These are phyloP conservation scores for Apaloderma vittatum DNA, from an alignment of 2,113 vertebrate genomes.

Conservation along the genomic window DNA sequence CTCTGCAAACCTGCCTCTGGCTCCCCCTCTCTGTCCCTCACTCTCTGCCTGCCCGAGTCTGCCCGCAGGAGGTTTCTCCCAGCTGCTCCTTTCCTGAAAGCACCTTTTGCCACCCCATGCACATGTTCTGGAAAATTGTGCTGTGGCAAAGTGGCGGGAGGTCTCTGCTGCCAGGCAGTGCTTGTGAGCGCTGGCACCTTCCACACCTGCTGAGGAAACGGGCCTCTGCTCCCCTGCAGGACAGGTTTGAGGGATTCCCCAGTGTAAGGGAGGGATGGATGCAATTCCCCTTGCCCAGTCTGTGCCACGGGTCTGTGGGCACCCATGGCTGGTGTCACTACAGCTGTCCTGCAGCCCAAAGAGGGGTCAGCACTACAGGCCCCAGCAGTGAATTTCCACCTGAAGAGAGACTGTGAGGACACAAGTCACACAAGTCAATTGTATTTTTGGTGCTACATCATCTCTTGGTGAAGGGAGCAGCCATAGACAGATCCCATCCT, in stretches of 20 bases:
- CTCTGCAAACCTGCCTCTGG: not conserved
- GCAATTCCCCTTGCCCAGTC: fast-evolving
- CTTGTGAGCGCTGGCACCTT: not conserved
- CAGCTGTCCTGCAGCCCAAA: not conserved
- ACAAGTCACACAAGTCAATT: not conserved
- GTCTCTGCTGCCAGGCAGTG: not conserved
- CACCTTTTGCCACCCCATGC: not conserved
- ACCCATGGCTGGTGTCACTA: not conserved
- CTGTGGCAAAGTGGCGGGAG: not conserved
- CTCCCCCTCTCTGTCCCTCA: not conserved
- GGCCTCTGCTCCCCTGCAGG: not conserved
- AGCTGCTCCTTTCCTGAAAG: not conserved
- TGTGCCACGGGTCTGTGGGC: not conserved
- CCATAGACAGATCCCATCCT: not conserved
- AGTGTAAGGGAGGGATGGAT: not conserved
- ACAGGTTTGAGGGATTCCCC: not conserved
- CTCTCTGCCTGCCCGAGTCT: not conserved
- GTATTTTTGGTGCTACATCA: not conserved
- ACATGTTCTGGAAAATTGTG: not conserved
- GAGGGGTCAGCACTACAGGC: fast-evolving
- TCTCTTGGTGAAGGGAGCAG: not conserved
- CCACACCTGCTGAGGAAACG: fast-evolving
- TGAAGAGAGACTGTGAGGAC: not conserved
- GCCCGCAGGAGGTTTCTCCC: not conserved
- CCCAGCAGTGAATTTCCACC: not conserved